These are phyloP conservation scores for Otolemur crassicaudatus DNA, from an alignment of 2,797 vertebrate genomes.

Conservation along the genomic window DNA sequence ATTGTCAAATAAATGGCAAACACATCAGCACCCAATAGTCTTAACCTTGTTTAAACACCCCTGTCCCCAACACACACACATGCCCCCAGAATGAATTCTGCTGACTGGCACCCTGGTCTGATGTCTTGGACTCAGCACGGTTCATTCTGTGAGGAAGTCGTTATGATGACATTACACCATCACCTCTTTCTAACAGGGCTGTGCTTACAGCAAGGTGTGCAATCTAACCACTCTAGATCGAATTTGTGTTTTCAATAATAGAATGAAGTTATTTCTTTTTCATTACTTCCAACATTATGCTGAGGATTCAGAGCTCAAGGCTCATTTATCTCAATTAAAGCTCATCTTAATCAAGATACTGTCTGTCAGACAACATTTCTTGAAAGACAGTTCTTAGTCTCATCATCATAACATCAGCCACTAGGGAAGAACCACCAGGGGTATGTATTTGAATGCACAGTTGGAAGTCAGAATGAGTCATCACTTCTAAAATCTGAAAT, in stretches of 20 bases:
- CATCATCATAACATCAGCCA: constrained; percentile 45
- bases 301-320: constrained; percentile 74
- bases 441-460: neutral
- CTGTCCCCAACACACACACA: neutral
- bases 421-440: constrained; percentile 58
- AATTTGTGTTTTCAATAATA: constrained; percentile 81
- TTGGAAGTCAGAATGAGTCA: constrained; percentile 54
- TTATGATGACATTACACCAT: constrained; percentile 52
- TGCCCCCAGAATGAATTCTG: constrained; percentile 60
- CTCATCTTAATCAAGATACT: constrained; percentile 85
- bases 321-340: constrained; percentile 88
- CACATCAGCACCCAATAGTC: constrained; percentile 70
- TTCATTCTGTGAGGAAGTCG: constrained; percentile 46
- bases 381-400: constrained; percentile 68
- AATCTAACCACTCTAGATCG: constrained; percentile 74
- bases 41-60: constrained; percentile 70
- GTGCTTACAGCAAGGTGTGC: constrained; percentile 72
- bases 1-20: constrained; percentile 53
- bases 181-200: constrained; percentile 63
- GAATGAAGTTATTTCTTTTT: constrained; percentile 79
- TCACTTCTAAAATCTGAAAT: constrained; percentile 37
- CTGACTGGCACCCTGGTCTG: constrained; percentile 62
- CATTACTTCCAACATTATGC: constrained; percentile 79
- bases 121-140: constrained; percentile 35
- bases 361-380: constrained; percentile 76